These are phyloP conservation scores for Nephrotoma flavescens DNA, from an alignment of 2,888 invertebrate genomes.

Conservation along the genomic window DNA sequence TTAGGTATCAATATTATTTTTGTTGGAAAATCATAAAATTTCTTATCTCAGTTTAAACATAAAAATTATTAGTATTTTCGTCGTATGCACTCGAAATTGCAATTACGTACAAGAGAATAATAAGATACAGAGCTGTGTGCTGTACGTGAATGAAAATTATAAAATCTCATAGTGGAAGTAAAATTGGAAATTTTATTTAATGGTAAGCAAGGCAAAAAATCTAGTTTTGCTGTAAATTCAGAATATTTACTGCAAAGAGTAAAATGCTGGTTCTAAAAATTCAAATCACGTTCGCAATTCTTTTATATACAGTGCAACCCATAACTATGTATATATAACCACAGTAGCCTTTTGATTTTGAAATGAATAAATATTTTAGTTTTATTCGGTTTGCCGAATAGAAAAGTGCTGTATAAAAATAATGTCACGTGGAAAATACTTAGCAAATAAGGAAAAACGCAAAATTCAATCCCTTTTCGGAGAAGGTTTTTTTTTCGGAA, in stretches of 20 bases:
- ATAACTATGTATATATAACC: too few relatives aligned
- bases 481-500: too few relatives aligned
- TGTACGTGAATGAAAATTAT: background rate
- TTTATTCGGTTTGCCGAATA: too few relatives aligned
- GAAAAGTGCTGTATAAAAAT: too few relatives aligned
- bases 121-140: background rate
- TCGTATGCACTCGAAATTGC: background rate
- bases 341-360: too few relatives aligned
- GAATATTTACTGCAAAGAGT: background rate
- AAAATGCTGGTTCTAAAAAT: background rate
- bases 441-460: too few relatives aligned
- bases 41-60: background rate
- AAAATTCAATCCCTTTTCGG: too few relatives aligned
- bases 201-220: background rate
- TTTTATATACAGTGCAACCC: background rate
- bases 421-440: too few relatives aligned
- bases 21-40: background rate
- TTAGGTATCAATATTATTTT: background rate
- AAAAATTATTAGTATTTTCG: background rate
- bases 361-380: too few relatives aligned
- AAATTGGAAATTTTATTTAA: background rate
- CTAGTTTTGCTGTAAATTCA: background rate
- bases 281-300: background rate
- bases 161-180: background rate
- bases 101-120: background rate